phyloP scores from a whole-genome alignment of 2,113 vertebrate genomes.

The Gobiocypris rarus region DNA sequence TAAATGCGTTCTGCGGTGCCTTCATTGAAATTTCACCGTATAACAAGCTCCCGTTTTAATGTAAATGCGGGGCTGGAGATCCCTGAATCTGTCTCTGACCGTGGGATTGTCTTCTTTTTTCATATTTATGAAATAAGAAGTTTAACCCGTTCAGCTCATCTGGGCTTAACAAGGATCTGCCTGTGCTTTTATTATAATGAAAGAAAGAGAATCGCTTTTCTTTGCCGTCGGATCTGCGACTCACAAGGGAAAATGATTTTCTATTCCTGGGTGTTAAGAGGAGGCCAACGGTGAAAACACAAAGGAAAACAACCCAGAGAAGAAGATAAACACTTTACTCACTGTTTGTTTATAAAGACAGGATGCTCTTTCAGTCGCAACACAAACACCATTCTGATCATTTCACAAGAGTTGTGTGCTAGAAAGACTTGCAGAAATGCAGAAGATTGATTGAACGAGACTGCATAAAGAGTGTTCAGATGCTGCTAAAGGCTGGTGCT shows the following conservation, averaged over 20 bases:
- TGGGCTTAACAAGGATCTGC: constrained; percentile 25
- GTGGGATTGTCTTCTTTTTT: constrained; percentile 70
- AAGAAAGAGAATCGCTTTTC: constrained; percentile 45
- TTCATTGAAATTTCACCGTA: constrained; percentile 80
- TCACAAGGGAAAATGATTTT: constrained; percentile 72
- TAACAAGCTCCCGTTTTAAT: constrained; percentile 81
- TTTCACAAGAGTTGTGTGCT: constrained; percentile 5
- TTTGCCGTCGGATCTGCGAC: constrained; percentile 18
- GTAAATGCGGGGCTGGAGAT: constrained; percentile 73
- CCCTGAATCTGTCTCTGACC: constrained; percentile 73
- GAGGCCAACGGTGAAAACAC: constrained; percentile 67
- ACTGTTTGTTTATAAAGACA: constrained; percentile 58
- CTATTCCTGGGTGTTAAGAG: constrained; percentile 71
- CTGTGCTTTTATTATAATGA: constrained; percentile 38
- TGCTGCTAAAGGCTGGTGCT: constrained; percentile 7
- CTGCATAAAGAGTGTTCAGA: not conserved
- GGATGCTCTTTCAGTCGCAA: constrained; percentile 46
- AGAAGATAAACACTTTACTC: constrained; percentile 67
- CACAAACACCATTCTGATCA: not conserved
- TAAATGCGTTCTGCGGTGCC: constrained; percentile 80
- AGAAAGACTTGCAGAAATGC: not conserved
- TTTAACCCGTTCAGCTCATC: constrained; percentile 69
- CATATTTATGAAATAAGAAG: constrained; percentile 78
- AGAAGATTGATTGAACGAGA: not conserved
- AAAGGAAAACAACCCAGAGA: constrained; percentile 64